phyloP scores from a whole-genome alignment of 2,888 invertebrate genomes.

The Zaprionus bogoriensis region DNA sequence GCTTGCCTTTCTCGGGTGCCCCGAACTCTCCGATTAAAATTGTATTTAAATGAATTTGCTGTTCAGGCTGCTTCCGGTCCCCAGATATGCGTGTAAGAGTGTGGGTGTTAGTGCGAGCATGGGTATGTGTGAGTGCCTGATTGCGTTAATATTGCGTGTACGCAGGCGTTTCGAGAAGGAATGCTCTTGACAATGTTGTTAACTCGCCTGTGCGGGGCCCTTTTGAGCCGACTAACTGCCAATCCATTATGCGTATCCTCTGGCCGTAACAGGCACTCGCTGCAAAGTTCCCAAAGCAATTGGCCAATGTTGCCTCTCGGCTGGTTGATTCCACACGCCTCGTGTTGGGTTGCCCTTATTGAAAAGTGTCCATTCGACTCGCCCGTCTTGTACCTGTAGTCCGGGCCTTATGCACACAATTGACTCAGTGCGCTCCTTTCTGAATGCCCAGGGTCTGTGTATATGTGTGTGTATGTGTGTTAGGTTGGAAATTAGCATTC shows the following conservation, averaged over 20 bases:
- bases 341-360: slow-evolving; percentile 58
- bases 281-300: slow-evolving; percentile 45
- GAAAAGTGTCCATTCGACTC: slow-evolving; percentile 56
- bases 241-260: slow-evolving; percentile 72
- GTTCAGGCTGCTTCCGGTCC: slow-evolving; percentile 27
- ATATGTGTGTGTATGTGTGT: slow-evolving; percentile 11
- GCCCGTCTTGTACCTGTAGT: slow-evolving; percentile 24
- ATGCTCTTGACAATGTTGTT: slow-evolving; percentile 26
- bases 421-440: no score
- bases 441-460: no score
- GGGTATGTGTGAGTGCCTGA: slow-evolving; percentile 2
- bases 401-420: slow-evolving; percentile 52
- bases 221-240: slow-evolving; percentile 54
- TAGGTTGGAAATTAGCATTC: slow-evolving; percentile 62
- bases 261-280: slow-evolving; percentile 68
- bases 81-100: background rate
- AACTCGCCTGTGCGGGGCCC: slow-evolving; percentile 29
- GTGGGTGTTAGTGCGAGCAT: background rate
- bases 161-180: slow-evolving; percentile 14
- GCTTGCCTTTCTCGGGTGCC: slow-evolving; percentile 9
- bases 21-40: slow-evolving; percentile 44
- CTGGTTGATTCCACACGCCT: slow-evolving; percentile 28
- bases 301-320: slow-evolving; percentile 65
- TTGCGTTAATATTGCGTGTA: slow-evolving; percentile 37
- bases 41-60: slow-evolving; percentile 53